Base-by-base conservation (phyloP, 2,797 vertebrate genomes). In the Myoxocephalus aenaeus region DNA sequence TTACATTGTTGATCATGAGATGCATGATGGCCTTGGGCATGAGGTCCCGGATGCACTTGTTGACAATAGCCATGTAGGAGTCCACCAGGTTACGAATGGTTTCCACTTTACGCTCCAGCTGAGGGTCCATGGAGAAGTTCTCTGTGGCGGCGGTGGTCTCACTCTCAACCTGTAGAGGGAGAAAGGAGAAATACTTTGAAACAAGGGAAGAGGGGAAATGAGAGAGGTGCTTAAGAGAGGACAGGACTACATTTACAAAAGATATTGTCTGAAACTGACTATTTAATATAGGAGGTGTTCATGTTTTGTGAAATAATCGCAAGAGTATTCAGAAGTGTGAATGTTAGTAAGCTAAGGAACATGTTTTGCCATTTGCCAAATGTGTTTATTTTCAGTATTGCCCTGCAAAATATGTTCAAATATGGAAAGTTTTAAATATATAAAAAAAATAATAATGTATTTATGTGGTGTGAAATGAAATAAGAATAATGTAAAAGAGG, bases 11-110 rank as follows among this genome's bases (percentile, higher is more conserved):
- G 80, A 99, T 99, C 98, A 99, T 99, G 75, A 99, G 97, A 81
- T 99, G 98, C 98, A 99, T 99, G 86, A 99, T 99, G 83, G 97
- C 96, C 94, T 99, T 99, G 50, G 98, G 98, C 96, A 99, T 99
- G 79, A 99, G 97, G 88, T 99, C 98, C 7, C 98, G 94, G 89
- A 99, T 97, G 81, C 97, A 98, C 83, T 99, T 99, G 95, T 97
- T 98, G 91, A 99, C 97, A 11, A 99, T 99, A 73, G 96, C 96
- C 98, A 99, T 98, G 94, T 99, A 99, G 18, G 98, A 99, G 92
- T 99, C 98, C 81, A 99, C 97, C 82, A 99, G 93, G 93, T 99
- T 99, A 62, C 98, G 94, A 80, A 99, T 99, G 3, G 98, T 99
- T 93, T 99, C 97, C 90, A 99, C 98, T 92, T 99, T 97, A 81